Conservation (phyloP, 2,888 invertebrate genomes). For the Crocallis elinguaria region DNA sequence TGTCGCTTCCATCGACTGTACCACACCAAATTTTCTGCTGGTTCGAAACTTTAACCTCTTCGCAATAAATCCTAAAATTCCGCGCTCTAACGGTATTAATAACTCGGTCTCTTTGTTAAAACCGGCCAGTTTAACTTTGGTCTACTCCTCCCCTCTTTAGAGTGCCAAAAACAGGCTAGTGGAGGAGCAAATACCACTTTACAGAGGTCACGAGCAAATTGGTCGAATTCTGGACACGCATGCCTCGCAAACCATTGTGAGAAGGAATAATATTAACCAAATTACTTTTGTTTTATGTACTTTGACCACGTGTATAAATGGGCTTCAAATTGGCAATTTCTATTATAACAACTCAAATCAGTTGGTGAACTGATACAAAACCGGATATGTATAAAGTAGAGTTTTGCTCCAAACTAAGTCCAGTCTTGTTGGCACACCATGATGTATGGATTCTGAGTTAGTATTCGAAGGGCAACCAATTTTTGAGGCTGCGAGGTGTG, state of each 20-base stretch:
- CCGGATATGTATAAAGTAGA: no score
- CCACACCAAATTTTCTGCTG: slow-evolving; percentile 3
- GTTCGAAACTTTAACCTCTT: neutral
- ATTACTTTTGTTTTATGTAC: slow-evolving; percentile 6
- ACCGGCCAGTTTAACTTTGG: slow-evolving; percentile 12
- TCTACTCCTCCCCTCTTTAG: slow-evolving; percentile 14
- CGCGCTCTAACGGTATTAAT: neutral
- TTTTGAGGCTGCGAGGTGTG: no score
- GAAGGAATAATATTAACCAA: slow-evolving; percentile 9
- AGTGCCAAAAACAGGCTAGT: slow-evolving; percentile 22
- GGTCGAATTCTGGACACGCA: slow-evolving; percentile 19
- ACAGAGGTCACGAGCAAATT: slow-evolving; percentile 10
- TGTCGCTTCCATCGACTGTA: slow-evolving; percentile 15
- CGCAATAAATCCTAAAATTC: slow-evolving; percentile 2
- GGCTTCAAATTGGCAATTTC: neutral
- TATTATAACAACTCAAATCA: no score
- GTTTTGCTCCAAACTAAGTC: no score
- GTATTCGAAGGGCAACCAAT: no score
- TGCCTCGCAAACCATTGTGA: slow-evolving; percentile 25
- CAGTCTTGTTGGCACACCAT: no score
- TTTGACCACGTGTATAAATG: slow-evolving; percentile 2
- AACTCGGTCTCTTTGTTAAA: slow-evolving; percentile 4
- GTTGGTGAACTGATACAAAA: no score
- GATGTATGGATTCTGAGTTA: no score
- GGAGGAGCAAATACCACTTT: slow-evolving; percentile 17